phyloP scores from a whole-genome alignment of 2,888 invertebrate species.

The Aphodius granarius region DNA sequence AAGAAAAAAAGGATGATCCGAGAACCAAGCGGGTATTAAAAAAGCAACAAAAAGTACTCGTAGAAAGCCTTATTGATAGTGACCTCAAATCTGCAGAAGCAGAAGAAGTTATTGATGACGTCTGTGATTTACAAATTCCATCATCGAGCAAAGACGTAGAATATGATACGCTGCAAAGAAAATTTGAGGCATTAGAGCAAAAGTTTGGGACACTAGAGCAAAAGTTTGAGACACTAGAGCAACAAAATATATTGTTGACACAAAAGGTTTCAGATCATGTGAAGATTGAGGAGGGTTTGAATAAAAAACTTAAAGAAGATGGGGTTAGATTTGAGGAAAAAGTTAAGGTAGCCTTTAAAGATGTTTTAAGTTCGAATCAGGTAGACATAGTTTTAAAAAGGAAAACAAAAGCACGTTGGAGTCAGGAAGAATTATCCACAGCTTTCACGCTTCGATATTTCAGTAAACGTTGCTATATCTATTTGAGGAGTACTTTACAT shows the following conservation, averaged over 20 bases:
- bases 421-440: conserved; percentile 11
- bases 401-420: conserved; percentile 7
- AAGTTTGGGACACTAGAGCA: background rate
- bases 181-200: background rate
- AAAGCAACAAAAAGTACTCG: background rate
- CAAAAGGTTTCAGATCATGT: background rate
- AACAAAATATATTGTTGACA: background rate
- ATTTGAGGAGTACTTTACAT: conserved; percentile 28
- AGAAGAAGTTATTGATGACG: background rate
- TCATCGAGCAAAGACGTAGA: background rate
- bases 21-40: background rate
- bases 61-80: background rate
- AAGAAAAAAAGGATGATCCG: background rate
- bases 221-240: background rate
- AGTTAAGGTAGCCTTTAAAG: background rate
- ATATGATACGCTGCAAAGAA: background rate
- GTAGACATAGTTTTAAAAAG: conserved; percentile 2
- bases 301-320: background rate
- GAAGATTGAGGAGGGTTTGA: background rate
- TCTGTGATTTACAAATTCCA: background rate
- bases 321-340: background rate
- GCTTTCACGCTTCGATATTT: conserved; percentile 35
- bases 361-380: background rate
- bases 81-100: background rate
- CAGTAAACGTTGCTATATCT: conserved; percentile 31